Evolutionary conservation across 23 tunicate species (phyloP).

Genomic region (Ascidia mentula): DNA sequence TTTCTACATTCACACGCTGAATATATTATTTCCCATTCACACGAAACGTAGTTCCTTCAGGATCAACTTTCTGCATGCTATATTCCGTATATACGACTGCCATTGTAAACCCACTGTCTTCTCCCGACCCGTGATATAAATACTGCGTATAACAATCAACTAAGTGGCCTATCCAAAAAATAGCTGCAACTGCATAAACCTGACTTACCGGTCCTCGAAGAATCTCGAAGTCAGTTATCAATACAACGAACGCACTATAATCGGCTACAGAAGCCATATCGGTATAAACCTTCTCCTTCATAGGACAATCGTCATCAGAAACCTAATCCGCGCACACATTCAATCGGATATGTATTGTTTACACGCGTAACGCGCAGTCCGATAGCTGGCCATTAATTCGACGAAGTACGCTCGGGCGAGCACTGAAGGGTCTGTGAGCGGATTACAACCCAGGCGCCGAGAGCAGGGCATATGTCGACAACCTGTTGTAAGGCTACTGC

Average conservation of each 20-base stretch:
- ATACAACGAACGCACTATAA: background rate
- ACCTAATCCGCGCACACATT: background rate
- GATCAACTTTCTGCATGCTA: too few relatives aligned
- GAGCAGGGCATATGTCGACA: constrained; percentile 5
- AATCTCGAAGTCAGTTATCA: background rate
- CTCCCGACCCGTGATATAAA: background rate
- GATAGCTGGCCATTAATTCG: background rate
- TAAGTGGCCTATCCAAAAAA: background rate
- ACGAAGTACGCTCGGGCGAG: background rate
- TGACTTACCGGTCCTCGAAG: background rate
- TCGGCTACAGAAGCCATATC: too few relatives aligned
- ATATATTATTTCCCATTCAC: too few relatives aligned
- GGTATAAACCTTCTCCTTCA: background rate
- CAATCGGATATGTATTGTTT: background rate
- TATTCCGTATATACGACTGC: too few relatives aligned
- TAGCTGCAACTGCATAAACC: background rate
- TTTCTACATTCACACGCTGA: too few relatives aligned
- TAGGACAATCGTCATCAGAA: background rate
- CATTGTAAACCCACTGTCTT: too few relatives aligned
- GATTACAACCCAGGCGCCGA: background rate
- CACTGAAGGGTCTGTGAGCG: background rate
- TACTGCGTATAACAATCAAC: background rate
- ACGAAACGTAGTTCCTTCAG: too few relatives aligned
- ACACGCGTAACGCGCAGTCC: background rate
- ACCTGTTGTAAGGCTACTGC: background rate